Evolutionary conservation across 2,797 vertebrate species (phyloP), one percentile per base, ranked within the genome.

Genomic region (Brachyalestes nurse): DNA sequence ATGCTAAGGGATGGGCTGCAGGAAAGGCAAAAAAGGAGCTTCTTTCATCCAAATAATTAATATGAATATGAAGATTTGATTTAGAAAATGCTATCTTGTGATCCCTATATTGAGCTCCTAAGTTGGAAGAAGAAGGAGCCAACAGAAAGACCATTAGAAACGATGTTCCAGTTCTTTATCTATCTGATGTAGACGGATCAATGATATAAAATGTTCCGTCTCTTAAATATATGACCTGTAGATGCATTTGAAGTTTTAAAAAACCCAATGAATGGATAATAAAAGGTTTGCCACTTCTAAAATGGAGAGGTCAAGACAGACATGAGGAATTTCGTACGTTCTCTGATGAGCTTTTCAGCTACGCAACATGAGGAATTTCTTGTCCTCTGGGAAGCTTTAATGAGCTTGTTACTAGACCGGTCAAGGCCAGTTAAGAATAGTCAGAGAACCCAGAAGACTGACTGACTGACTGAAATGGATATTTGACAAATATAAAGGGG

Each of bases 81-180:
- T 60, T 16, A 53, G 38, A 8, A 84, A 87, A 82, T 70, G 62
- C 73, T 55, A 65, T 88, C 86, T 87, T 89, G 67, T 87, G 78
- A 86, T 72, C 47, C 62, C 76, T 40, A 38, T 53, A 57, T 64
- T 25, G 57, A 65, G 23, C 13, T 72, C 17, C 53, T 2, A 8
- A 19, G 5, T 49, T 7, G 60, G 58, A 25, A 13, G 14, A 53
- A 53, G 14, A 21, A 12, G 6, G 23, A 28, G 25, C 2, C 28
- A 57, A 64, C 38, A 34, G 53, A 25, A 3, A 47, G 60, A 7
- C 10, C 14, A 51, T 8, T 19, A 53, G 19, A 34, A 69, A 69
- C 9, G 4, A 49, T 51, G 14, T 28, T 34, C 23, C 38, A 72
- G 12, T 45, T 17, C 12, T 55, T 69, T 14, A 70, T 23, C 38